phyloP scores from a whole-genome alignment of 2,113 vertebrate genomes.

The Hoplias malabaricus region DNA sequence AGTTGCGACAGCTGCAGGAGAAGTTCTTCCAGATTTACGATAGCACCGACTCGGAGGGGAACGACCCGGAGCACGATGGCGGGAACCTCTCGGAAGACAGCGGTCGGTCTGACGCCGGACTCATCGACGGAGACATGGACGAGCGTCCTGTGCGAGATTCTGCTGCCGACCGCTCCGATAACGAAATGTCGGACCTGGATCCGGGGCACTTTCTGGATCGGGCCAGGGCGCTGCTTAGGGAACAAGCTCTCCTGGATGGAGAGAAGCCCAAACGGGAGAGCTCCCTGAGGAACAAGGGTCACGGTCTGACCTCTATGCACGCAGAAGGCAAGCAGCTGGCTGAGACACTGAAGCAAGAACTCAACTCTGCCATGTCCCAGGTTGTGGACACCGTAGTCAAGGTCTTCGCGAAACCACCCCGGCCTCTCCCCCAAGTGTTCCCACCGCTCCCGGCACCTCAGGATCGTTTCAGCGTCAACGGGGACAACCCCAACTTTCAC shows the following conservation, averaged over 20 bases:
- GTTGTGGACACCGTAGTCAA: conserved; percentile 98
- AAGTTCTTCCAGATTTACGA: conserved; percentile 99
- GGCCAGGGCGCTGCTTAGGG: conserved; percentile 85
- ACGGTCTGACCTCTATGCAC: conserved; percentile 82
- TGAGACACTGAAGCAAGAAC: conserved; percentile 95
- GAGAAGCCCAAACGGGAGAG: conserved; percentile 86
- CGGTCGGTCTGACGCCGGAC: conserved; percentile 83
- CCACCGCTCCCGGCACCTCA: conserved; percentile 90
- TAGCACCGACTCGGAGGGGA: conserved; percentile 96
- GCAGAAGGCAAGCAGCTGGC: conserved; percentile 94
- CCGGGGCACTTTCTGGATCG: conserved; percentile 91
- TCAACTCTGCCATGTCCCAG: conserved; percentile 96
- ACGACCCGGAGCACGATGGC: conserved; percentile 79
- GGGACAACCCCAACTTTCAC: conserved; percentile 95
- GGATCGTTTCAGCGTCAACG: conserved; percentile 88
- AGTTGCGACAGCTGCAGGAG: conserved; percentile 98
- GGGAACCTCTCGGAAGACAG: conserved; percentile 97
- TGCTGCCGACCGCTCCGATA: conserved; percentile 79
- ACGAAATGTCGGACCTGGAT: conserved; percentile 90
- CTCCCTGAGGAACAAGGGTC: conserved; percentile 79
- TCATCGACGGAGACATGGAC: conserved; percentile 63
- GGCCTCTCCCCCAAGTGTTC: conserved; percentile 93
- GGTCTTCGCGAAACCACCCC: conserved; percentile 93
- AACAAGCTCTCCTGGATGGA: conserved; percentile 83
- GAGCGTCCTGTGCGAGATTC: conserved; percentile 77